Evolutionary conservation across 2,113 vertebrate species (phyloP), one percentile per base, ranked within the genome.

Genomic region (Pterocles orientalis): DNA sequence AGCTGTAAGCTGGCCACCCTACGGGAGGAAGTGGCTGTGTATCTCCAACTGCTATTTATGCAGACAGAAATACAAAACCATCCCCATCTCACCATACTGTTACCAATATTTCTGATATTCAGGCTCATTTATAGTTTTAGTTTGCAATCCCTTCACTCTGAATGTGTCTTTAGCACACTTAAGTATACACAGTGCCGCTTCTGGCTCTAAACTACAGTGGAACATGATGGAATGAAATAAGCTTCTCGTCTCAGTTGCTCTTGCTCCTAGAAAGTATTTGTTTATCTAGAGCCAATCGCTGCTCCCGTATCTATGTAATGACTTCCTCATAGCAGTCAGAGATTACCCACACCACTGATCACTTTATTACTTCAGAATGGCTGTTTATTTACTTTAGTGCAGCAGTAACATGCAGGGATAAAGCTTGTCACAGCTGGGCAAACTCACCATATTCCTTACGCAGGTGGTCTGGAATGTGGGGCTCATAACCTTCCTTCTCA

Each of bases 401-500:
- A 87, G 92, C 87, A 94, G 92, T 36, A 97, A 96, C 92, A 91
- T 50, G 68, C 77, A 86, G 94, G 92, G 95, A 94, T 95, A 94
- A 94, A 90, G 96, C 90, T 31, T 53, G 93, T 90, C 96, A 85
- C 97, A 97, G 97, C 96, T 98, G 97, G 97, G 96, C 91, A 98
- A 98, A 98, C 99, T 99, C 96, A 99, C 99, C 99, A 5, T 98
- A 99, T 78, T 99, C 98, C 0, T 97, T 95, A 72, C 98, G 96
- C 62, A 99, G 98, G 98, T 99, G 98, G 85, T 99, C 98, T 43
- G 98, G 99, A 97, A 99, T 98, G 96, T 98, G 95, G 1, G 99
- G 98, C 90, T 99, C 99, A 5, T 98, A 99, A 64, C 99, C 99
- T 82, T 99, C 99, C 96, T 99, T 99, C 96, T 99, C 99, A 3